phyloP scores from a whole-genome alignment of 2,888 invertebrate genomes.

The Caradrina kadenii region DNA sequence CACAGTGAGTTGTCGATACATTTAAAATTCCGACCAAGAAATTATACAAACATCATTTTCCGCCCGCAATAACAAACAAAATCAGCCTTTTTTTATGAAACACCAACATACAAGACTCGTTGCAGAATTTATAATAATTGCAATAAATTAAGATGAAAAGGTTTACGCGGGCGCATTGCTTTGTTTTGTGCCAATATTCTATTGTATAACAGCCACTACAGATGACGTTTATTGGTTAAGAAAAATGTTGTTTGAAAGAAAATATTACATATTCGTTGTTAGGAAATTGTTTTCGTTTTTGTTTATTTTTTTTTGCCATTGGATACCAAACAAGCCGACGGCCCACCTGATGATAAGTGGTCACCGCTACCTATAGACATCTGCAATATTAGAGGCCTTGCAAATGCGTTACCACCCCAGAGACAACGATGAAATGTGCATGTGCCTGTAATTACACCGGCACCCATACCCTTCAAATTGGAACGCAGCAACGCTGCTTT shows the following conservation, averaged over 20 bases:
- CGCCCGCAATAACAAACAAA: slow-evolving; percentile 20
- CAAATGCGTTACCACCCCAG: no score
- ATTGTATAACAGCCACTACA: neutral
- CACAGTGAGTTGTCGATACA: neutral
- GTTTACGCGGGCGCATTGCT: slow-evolving; percentile 11
- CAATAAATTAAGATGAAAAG: slow-evolving; percentile 34
- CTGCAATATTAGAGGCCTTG: no score
- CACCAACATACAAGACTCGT: slow-evolving; percentile 17
- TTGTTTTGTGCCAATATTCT: slow-evolving; percentile 29
- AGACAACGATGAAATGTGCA: no score
- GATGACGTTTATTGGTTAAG: slow-evolving; percentile 19
- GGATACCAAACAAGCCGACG: no score
- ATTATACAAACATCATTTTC: slow-evolving; percentile 20
- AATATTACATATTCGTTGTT: neutral
- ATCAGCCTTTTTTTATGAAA: slow-evolving; percentile 25
- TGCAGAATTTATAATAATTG: slow-evolving; percentile 27
- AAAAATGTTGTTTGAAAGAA: slow-evolving; percentile 17
- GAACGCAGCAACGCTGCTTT: no score
- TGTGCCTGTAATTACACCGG: no score
- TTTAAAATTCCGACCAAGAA: slow-evolving; percentile 16
- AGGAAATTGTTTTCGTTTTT: neutral
- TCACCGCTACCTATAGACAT: no score
- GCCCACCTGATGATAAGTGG: no score
- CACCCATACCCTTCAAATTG: no score
- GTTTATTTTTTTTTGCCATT: no score